Conservation (phyloP, 2,797 vertebrate species). For the Pelodytes ibericus region DNA sequence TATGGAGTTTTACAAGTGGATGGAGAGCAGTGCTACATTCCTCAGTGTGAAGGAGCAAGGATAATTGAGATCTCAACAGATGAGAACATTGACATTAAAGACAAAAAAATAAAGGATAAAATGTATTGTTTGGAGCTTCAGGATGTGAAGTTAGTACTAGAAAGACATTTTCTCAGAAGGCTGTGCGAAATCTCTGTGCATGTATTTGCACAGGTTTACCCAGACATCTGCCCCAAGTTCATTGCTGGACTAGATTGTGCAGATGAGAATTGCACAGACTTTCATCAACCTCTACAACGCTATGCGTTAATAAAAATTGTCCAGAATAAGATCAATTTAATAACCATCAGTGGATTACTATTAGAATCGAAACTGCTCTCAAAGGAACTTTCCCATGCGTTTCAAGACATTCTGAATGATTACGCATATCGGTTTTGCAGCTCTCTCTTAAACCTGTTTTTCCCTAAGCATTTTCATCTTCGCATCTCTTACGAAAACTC, state of each 20-base stretch:
- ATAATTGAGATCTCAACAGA: conserved; percentile 64
- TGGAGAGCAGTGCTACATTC: conserved; percentile 66
- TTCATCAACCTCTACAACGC: conserved; percentile 66
- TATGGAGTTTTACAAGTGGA: conserved; percentile 73
- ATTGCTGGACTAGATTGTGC: conserved; percentile 71
- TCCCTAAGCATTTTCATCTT: conserved; percentile 76
- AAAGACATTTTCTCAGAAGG: conserved; percentile 68
- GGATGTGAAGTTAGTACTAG: conserved; percentile 68
- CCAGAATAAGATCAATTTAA: conserved; percentile 69
- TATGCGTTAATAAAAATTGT: conserved; percentile 67
- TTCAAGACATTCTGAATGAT: conserved; percentile 61
- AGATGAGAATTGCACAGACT: conserved; percentile 64
- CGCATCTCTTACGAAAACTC: conserved; percentile 73
- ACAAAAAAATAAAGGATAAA: conserved; percentile 66
- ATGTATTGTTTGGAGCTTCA: conserved; percentile 62
- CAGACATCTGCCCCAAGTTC: conserved; percentile 67
- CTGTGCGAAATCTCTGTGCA: conserved; percentile 64
- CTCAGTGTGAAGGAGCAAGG: conserved; percentile 69
- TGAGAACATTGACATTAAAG: conserved; percentile 59
- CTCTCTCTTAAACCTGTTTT: conserved; percentile 68
- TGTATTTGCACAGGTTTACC: conserved; percentile 62
- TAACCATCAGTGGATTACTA: conserved; percentile 71
- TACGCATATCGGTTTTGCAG: conserved; percentile 62
- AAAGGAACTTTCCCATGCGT: conserved; percentile 61
- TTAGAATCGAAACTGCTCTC: conserved; percentile 67